A percentile compares a stretch with the other conserved stretches of the same genome.
Evolutionary conservation across 2,113 vertebrate genomes (phyloP).

Genomic region (Semnornis frantzii): DNA sequence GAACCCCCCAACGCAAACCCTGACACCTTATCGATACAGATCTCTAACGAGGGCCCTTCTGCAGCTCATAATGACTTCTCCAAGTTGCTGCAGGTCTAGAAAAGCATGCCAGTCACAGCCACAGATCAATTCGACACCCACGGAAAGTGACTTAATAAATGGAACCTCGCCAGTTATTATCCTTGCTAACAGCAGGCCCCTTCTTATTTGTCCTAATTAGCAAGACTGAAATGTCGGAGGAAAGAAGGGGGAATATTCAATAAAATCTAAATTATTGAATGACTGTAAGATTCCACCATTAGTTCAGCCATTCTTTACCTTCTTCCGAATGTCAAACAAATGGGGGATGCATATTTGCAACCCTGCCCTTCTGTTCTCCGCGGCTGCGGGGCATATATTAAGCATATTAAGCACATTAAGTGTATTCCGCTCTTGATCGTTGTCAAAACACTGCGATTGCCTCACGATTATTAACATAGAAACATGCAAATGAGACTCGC

Average conservation of each 20-base stretch:
- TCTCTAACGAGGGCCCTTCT: slow-evolving; percentile 45
- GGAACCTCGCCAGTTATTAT: slow-evolving; percentile 59
- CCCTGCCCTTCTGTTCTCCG: slow-evolving; percentile 50
- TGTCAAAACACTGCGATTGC: slow-evolving; percentile 53
- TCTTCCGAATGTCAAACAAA: slow-evolving; percentile 62
- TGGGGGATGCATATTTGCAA: slow-evolving; percentile 36
- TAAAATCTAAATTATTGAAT: slow-evolving; percentile 75
- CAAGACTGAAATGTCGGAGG: slow-evolving; percentile 57
- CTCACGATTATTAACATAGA: slow-evolving; percentile 35
- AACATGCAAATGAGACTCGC: slow-evolving; percentile 11
- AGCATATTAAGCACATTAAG: slow-evolving; percentile 52
- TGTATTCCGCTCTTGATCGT: slow-evolving; percentile 23
- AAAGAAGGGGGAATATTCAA: slow-evolving; percentile 69
- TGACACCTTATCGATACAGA: slow-evolving; percentile 60
- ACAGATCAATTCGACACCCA: slow-evolving; percentile 73
- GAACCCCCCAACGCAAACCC: neutral
- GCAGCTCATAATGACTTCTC: slow-evolving; percentile 63
- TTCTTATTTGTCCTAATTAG: slow-evolving; percentile 75
- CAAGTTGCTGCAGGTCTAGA: slow-evolving; percentile 64
- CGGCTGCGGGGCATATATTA: slow-evolving; percentile 51
- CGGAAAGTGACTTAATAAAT: slow-evolving; percentile 73
- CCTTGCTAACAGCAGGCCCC: slow-evolving; percentile 61
- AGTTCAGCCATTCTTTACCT: slow-evolving; percentile 51
- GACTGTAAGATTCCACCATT: slow-evolving; percentile 58
- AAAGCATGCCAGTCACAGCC: slow-evolving; percentile 64